phyloP scores from a whole-genome alignment of 2,888 invertebrate genomes.

The Danaus chrysippus region DNA sequence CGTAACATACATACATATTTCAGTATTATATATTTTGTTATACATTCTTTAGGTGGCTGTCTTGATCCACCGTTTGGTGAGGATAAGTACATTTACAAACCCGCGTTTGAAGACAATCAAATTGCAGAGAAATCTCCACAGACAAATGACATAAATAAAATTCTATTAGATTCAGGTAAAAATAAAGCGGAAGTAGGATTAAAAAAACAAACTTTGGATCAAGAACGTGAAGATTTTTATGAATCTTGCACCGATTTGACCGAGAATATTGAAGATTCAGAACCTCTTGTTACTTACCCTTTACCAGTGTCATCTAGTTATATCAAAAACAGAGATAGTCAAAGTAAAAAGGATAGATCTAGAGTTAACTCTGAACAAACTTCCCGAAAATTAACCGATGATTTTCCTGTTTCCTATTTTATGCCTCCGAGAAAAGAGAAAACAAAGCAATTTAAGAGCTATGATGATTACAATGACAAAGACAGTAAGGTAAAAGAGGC shows the following conservation, averaged over 20 bases:
- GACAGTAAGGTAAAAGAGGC: background rate
- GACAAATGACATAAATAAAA: background rate
- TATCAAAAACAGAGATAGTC: slow-evolving; percentile 11
- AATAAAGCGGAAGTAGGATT: background rate
- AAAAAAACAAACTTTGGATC: background rate
- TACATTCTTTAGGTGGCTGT: slow-evolving; percentile 56
- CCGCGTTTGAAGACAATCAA: slow-evolving; percentile 22
- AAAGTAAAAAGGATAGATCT: slow-evolving; percentile 11
- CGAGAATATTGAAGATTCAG: slow-evolving; percentile 39
- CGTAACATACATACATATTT: background rate
- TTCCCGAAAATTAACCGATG: slow-evolving; percentile 16
- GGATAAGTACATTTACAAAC: slow-evolving; percentile 56
- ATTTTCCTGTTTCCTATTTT: slow-evolving; percentile 40
- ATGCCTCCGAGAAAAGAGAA: slow-evolving; percentile 41
- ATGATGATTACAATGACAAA: slow-evolving; percentile 1
- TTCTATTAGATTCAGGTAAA: background rate
- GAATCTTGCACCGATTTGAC: slow-evolving; percentile 3
- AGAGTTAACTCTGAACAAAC: slow-evolving; percentile 15
- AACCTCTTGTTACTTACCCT: slow-evolving; percentile 57
- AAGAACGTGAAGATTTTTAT: background rate
- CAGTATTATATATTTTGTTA: slow-evolving; percentile 2
- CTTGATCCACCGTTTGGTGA: slow-evolving; percentile 66
- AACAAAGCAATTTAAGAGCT: background rate
- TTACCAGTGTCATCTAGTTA: slow-evolving; percentile 38
- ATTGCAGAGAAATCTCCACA: background rate